Evolutionary conservation across 1,140 invertebrate genomes (phyloP).

Genomic region (Drosophila albomicans): DNA sequence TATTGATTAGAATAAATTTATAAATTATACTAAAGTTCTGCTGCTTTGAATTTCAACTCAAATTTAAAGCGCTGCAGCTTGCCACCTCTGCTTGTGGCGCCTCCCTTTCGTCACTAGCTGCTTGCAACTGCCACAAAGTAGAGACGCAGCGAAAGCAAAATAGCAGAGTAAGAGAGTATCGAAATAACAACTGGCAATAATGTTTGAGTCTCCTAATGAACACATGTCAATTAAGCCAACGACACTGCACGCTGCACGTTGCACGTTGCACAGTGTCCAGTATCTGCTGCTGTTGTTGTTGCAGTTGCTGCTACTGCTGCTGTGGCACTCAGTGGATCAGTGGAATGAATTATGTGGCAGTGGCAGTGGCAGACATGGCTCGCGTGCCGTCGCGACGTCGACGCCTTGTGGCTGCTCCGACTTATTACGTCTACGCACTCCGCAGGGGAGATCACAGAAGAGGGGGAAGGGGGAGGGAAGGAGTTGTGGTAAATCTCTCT

Average conservation of each 20-base stretch:
- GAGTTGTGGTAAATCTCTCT: constrained; percentile 32
- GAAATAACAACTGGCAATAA: constrained; percentile 27
- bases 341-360: constrained; percentile 41
- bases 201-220: constrained; percentile 64
- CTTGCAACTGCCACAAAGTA: constrained; percentile 6
- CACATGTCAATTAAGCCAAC: constrained; percentile 77
- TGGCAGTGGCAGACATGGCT: constrained; percentile 35
- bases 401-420: constrained; percentile 44
- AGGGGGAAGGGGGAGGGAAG: too few species aligned
- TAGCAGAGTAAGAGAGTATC: constrained; percentile 6
- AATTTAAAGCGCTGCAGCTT: constrained; percentile 4
- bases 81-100: neutral
- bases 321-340: constrained; percentile 32
- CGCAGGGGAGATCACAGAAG: neutral
- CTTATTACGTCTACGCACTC: constrained; percentile 73
- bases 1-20: too few species aligned
- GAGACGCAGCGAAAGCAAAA: neutral
- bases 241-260: constrained; percentile 28
- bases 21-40: neutral
- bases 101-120: neutral
- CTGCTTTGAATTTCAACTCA: neutral
- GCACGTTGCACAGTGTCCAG: constrained; percentile 8
- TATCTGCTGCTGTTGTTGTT: constrained; percentile 14
- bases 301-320: neutral
- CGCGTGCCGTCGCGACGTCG: constrained; percentile 40